Base-by-base conservation (phyloP, 2,113 vertebrate species). In the Tyto alba region DNA sequence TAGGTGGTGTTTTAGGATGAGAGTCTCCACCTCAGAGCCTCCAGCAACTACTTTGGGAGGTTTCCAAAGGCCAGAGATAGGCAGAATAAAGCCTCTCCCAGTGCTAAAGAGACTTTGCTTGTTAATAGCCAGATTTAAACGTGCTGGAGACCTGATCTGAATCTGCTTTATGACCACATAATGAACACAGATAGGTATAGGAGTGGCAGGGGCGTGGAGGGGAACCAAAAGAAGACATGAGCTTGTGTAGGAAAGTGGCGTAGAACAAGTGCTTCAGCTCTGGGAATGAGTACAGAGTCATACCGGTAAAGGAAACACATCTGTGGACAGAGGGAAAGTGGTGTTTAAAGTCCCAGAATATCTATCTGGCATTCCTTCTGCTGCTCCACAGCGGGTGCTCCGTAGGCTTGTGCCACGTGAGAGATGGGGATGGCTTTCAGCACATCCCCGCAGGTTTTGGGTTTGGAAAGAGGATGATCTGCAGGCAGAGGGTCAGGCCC, bases 401-500 rank as follows among this genome's bases (percentile, higher is more conserved):
- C 36, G 11, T 25, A 67, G 40, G 59, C 47, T 55, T 10, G 34
- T n/a, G 45, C 13, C 34, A 27, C 0, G 2, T 1, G 1, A 30
- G 26, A 38, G 43, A 5, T 6, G 13, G 27, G 34, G 19, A 34
- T 4, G 13, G 50, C 10, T 64, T n/a, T 6, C 16, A 47, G 62
- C 36, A 9, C 29, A 29, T 97, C 89, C 85, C 97, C 97, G 30
- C 98, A 98, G 97, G 98, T 98, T 93, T 98, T 98, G 20, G 97
- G 96, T 43, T 97, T 96, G 14, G 98, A 97, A 63, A 29, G 98
- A 5, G 98, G 97, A 89, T 92, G 96, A 74, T 97, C 87, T 53
- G 97, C 98, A 72, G 98, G 98, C 76, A 98, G 96, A 3, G 98
- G 98, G 94, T 98, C 97, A 6, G 98, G 98, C 19, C 96, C 97